Base-by-base conservation (phyloP, 1,140 invertebrate species). In the Cepaea nemoralis region DNA sequence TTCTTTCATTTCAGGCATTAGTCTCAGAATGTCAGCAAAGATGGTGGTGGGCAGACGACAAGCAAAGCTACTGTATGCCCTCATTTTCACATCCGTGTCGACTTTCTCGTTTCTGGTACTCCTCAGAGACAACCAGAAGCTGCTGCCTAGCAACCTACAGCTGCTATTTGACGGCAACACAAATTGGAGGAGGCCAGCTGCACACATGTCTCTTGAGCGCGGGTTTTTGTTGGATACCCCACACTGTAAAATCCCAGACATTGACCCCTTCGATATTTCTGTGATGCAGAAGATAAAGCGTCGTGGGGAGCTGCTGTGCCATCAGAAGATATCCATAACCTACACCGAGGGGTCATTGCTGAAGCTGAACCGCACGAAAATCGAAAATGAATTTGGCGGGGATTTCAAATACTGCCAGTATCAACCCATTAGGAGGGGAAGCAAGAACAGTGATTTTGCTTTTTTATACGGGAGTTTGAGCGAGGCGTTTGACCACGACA, bases 211-310 rank as follows among this genome's bases (percentile, higher is more conserved):
- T 3, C 67, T n/a, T 1, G n/a, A 71, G 0, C 39, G 79, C 0
- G 82, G 82, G 0, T 88, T 84, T 86, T 89, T 95, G 59, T 93
- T 96, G 1, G 94, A 94, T 90, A 95, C 93, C 86, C 91, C 94
- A 1, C 95, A 95, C 33, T 97, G 96, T 88, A 94, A 94, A 6
- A 96, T 97, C 84, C 95, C 96, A 0, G 93, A 94, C 16, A 92
- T 97, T 75, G 93, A 95, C 84, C 94, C 95, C 0, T 94, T 94
- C 71, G 95, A 96, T 82, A 89, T 92, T 14, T 94, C 94, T 31
- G 94, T 95, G n/a, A 92, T 91, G 82, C 89, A 92, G 39, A 93
- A 94, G 81, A 93, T 94, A 27, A 92, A 93, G 66, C 92, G 93
- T 39, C 90, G 92, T 59, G 92, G 93, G 78, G 94, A 94, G 63